Conservation (phyloP, 1,140 invertebrate genomes). For the Diabrotica virgifera region DNA sequence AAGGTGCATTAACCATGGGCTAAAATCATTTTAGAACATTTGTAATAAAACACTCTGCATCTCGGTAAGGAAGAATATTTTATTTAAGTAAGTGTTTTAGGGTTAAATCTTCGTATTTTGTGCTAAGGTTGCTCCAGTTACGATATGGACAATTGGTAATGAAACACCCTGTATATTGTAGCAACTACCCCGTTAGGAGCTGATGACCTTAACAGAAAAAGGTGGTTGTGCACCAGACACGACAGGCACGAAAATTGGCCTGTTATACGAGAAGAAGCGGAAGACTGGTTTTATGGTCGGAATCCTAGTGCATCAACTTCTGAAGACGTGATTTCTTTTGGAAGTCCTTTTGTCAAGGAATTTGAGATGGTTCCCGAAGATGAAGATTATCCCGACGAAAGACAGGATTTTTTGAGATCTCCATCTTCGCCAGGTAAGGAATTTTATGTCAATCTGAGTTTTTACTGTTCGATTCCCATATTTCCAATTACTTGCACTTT, state of each 20-base stretch:
- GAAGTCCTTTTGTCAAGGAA: constrained; percentile 11
- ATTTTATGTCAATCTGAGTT: background rate
- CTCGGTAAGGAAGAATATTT: no score
- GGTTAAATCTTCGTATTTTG: no score
- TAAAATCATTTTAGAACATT: no score
- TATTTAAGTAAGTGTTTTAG: no score
- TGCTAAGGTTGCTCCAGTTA: no score
- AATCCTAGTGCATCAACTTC: constrained; percentile 21
- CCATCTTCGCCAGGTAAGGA: constrained; percentile 27
- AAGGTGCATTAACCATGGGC: no score
- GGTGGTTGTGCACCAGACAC: constrained; percentile 82
- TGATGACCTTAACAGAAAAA: constrained; percentile 67
- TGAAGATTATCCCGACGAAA: constrained; percentile 22
- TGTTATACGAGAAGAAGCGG: constrained; percentile 65
- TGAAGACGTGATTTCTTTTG: constrained; percentile 14
- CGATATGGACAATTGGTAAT: no score
- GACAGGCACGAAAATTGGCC: constrained; percentile 82
- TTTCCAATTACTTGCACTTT: no score
- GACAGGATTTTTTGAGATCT: constrained; percentile 22
- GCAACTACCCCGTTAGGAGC: constrained; percentile 79
- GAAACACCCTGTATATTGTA: background rate
- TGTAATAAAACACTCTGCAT: no score
- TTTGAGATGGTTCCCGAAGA: constrained; percentile 25
- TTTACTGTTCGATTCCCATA: no score
- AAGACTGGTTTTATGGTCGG: constrained; percentile 20